Evolutionary conservation across 2,113 vertebrate genomes (phyloP).

Genomic region (Henicopernis longicauda): DNA sequence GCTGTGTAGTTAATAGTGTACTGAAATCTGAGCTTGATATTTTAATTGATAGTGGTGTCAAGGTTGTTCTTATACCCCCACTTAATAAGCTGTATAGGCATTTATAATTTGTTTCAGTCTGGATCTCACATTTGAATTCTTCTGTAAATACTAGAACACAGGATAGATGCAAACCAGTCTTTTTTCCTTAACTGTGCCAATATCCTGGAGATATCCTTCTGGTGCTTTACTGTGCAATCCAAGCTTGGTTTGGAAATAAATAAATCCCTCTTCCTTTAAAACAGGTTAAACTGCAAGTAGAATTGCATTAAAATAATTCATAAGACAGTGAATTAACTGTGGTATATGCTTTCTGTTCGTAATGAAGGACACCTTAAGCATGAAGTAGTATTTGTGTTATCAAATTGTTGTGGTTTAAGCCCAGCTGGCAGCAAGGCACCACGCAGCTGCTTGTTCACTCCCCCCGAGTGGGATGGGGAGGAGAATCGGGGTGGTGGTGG

Average conservation of each 20-base stretch:
- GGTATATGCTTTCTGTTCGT: not conserved
- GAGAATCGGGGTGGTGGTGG: too few species aligned
- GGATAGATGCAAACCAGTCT: not conserved
- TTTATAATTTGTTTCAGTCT: not conserved
- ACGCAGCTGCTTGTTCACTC: too few species aligned
- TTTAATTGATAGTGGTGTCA: not conserved
- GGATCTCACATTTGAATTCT: not conserved
- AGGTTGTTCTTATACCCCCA: not conserved
- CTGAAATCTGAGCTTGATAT: not conserved
- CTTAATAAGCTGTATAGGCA: not conserved
- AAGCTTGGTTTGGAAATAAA: not conserved
- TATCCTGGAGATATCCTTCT: not conserved
- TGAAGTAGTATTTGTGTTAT: not conserved
- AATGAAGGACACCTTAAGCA: not conserved
- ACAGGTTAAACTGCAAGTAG: not conserved
- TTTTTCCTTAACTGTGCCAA: not conserved
- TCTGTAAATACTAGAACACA: not conserved
- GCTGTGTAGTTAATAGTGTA: not conserved
- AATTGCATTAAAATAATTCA: not conserved
- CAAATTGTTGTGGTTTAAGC: not conserved
- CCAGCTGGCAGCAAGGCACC: too few species aligned
- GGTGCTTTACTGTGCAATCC: not conserved
- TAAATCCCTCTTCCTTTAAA: not conserved
- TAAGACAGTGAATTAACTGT: not conserved
- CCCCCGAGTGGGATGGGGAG: too few species aligned